Evolutionary conservation across 2,797 vertebrate genomes (phyloP).

Genomic region (Chelonia mydas): DNA sequence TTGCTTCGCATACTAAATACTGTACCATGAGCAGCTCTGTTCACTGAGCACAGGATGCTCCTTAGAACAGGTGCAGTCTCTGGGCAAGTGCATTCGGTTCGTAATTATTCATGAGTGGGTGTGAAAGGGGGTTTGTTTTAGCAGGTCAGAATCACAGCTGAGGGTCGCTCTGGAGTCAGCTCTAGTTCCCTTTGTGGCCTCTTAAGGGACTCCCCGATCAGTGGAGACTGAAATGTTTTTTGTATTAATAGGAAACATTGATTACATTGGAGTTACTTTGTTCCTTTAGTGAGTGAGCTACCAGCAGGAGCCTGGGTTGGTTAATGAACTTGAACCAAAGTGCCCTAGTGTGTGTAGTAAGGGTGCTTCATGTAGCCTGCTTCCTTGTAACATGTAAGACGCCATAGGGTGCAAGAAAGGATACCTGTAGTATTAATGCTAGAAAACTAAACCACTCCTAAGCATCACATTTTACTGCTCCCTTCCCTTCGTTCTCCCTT

Average conservation of each 20-base stretch:
- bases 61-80: background rate
- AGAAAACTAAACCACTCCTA: background rate
- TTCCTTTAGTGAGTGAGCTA: background rate
- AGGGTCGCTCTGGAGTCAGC: background rate
- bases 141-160: background rate
- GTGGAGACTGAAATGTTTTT: background rate
- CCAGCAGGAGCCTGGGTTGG: background rate
- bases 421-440: background rate
- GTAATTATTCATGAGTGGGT: background rate
- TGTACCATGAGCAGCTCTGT: background rate
- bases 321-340: constrained; percentile 5
- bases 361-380: constrained; percentile 24
- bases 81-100: background rate
- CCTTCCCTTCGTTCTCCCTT: background rate
- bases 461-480: background rate
- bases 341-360: background rate
- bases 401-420: background rate
- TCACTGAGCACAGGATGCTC: background rate
- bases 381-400: background rate
- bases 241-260: background rate
- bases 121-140: background rate
- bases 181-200: background rate
- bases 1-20: background rate
- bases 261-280: background rate
- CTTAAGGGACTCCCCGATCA: background rate